Conservation (phyloP, 2,888 invertebrate genomes). For the Leptogaster cylindrica region DNA sequence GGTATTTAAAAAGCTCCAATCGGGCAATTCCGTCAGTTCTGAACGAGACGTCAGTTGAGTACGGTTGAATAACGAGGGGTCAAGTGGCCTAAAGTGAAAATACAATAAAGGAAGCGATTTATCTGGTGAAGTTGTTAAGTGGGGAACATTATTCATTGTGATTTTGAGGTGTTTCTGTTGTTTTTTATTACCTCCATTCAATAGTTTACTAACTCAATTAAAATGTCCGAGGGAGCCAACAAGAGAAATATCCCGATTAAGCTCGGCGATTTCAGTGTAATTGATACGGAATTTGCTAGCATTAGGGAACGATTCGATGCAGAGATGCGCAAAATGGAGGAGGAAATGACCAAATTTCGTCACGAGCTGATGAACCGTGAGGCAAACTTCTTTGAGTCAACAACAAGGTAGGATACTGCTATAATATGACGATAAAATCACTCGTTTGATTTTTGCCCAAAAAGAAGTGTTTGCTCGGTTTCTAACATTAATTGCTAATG, state of each 20-base stretch:
- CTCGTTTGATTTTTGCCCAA: constrained; percentile 19
- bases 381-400: constrained; percentile 89
- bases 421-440: not conserved
- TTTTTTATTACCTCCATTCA: not conserved
- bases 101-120: constrained; percentile 20
- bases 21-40: constrained; percentile 17
- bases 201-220: constrained; percentile 46
- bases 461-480: not conserved
- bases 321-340: constrained; percentile 98
- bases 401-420: constrained; percentile 74
- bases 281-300: constrained; percentile 95
- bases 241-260: constrained; percentile 92
- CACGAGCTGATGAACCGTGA: constrained; percentile 92
- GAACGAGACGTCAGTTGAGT: constrained; percentile 28
- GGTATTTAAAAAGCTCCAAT: constrained; percentile 32
- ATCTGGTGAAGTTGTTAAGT: not conserved
- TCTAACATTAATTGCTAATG: not conserved
- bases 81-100: too few species aligned
- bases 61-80: too few species aligned
- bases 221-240: constrained; percentile 83
- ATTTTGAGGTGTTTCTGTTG: not conserved
- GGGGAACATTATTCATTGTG: constrained; percentile 3
- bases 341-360: constrained; percentile 95
- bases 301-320: constrained; percentile 94
- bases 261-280: constrained; percentile 92